A percentile compares a stretch with the other conserved stretches of the same genome.
These are phyloP conservation scores for Metopia argyrocephala DNA, from an alignment of 2,888 invertebrate species.

Conservation along the genomic window DNA sequence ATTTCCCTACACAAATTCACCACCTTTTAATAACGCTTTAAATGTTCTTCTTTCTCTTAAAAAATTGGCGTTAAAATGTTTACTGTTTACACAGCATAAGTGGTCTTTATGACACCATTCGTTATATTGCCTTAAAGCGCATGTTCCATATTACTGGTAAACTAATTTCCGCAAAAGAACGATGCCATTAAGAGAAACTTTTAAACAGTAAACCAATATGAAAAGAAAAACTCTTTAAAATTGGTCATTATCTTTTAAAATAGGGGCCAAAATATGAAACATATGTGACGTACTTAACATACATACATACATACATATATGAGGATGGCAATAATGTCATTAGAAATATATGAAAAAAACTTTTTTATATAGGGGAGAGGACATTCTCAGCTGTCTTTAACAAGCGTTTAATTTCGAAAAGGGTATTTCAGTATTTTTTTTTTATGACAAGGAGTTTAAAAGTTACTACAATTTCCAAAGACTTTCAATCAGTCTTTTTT, in stretches of 20 bases:
- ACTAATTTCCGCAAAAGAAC: background rate
- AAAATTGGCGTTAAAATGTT: background rate
- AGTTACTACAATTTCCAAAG: too few species aligned
- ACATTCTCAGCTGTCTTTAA: too few species aligned
- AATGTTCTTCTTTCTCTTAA: constrained; percentile 5
- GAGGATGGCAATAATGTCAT: too few species aligned
- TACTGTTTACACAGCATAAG: constrained; percentile 5
- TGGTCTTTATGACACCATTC: constrained; percentile 35
- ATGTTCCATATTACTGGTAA: background rate
- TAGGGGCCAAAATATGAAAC: background rate
- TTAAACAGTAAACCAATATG: background rate
- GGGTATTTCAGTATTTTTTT: too few species aligned
- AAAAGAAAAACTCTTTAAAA: constrained; percentile 6
- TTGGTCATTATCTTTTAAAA: constrained; percentile 20
- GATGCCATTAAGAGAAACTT: constrained; percentile 22
- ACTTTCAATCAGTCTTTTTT: too few species aligned
- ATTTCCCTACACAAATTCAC: background rate
- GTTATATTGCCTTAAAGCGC: background rate
- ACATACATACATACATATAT: too few species aligned
- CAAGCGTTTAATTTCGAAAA: too few species aligned
- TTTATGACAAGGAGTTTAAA: too few species aligned
- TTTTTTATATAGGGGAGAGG: too few species aligned
- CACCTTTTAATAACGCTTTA: background rate
- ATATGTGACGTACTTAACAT: constrained; percentile 38
- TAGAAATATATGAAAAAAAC: too few species aligned